phyloP scores from a whole-genome alignment of 2,797 vertebrate genomes.

The Poecile montanus region DNA sequence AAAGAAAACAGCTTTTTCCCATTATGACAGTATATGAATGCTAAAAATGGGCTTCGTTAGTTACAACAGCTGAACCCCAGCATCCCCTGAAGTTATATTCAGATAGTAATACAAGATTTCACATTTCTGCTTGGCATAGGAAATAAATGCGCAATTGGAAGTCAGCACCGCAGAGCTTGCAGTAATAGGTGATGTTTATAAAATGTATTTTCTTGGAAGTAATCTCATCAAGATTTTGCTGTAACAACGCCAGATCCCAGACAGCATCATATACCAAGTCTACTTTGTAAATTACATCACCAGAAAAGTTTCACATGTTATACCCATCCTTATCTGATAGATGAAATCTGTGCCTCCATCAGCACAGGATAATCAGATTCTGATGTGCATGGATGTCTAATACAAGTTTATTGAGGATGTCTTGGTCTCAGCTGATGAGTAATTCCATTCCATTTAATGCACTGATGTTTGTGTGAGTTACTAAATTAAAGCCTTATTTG shows the following conservation, averaged over 20 bases:
- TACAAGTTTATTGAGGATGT: not conserved
- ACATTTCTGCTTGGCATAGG: not conserved
- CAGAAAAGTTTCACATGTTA: not conserved
- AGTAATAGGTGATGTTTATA: not conserved
- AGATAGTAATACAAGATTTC: not conserved
- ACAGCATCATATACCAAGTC: not conserved
- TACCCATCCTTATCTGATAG: not conserved
- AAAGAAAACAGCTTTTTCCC: not conserved
- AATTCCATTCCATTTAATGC: not conserved
- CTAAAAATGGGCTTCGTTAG: not conserved
- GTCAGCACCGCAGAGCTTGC: accelerated
- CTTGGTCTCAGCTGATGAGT: not conserved
- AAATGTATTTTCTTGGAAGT: not conserved
- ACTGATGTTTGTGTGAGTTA: not conserved
- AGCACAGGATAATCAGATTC: not conserved
- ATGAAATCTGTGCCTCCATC: not conserved
- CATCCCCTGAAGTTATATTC: not conserved
- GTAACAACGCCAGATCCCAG: not conserved
- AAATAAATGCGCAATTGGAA: not conserved
- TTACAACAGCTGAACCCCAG: not conserved
- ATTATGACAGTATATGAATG: not conserved
- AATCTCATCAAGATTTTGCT: not conserved
- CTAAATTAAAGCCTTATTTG: not conserved
- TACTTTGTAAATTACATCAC: not conserved
- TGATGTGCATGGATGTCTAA: not conserved